Percentiles rank a stretch among this genome's conserved stretches.
Evolutionary conservation across 2,113 vertebrate genomes (phyloP).

Genomic region (Oceanodroma tethys): DNA sequence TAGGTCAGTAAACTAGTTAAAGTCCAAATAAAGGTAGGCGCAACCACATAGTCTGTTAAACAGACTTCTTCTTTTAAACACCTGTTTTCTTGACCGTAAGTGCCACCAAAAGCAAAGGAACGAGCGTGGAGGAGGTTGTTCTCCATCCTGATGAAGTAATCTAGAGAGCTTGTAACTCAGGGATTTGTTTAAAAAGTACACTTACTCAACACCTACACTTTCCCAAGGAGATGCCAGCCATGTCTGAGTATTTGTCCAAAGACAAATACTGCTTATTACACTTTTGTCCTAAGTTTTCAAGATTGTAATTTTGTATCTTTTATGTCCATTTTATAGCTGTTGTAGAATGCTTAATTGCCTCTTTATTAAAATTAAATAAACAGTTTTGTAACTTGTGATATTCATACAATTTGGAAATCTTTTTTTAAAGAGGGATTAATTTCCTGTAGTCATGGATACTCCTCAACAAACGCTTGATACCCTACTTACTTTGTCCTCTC

Average conservation of each 20-base stretch:
- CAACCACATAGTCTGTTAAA: not conserved
- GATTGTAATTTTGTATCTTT: not conserved
- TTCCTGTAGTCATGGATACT: not conserved
- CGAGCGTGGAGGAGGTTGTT: rapidly evolving
- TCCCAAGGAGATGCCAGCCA: not conserved
- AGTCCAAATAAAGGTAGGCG: not conserved
- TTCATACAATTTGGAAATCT: not conserved
- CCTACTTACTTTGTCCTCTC: not conserved
- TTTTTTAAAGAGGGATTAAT: not conserved
- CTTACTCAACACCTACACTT: not conserved
- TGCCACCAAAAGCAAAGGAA: not conserved
- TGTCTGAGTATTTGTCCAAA: not conserved
- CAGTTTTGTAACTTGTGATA: not conserved
- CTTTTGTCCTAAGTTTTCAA: not conserved
- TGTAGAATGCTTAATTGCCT: not conserved
- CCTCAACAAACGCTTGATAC: not conserved
- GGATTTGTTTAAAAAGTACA: not conserved
- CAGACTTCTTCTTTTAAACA: not conserved
- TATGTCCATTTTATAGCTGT: not conserved
- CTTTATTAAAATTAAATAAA: not conserved
- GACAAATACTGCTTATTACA: not conserved
- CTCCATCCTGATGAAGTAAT: not conserved
- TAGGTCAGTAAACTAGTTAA: not conserved
- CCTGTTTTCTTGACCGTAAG: not conserved
- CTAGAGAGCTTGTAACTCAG: not conserved